Percentiles rank a stretch among this genome's conserved stretches.
Evolutionary conservation across 2,113 vertebrate genomes (phyloP).

Genomic region (Sigmodon hispidus): DNA sequence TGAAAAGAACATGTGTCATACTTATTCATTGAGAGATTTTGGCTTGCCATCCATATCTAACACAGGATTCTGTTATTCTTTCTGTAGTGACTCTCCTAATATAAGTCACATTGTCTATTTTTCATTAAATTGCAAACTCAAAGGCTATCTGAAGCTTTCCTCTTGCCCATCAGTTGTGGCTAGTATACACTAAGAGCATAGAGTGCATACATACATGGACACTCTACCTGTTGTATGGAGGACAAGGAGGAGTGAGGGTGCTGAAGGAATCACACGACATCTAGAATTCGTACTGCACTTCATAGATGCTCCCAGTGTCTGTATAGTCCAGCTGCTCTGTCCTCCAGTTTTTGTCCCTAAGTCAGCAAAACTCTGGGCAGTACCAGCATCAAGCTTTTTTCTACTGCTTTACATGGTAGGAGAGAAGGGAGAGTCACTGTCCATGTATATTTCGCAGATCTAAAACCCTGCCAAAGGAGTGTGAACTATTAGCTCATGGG

Average conservation of each 20-base stretch:
- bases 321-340: slow-evolving; percentile 20
- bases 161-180: neutral
- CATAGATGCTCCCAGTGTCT: neutral
- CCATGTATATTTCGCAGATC: neutral
- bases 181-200: neutral
- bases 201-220: neutral
- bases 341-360: neutral
- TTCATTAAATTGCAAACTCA: neutral
- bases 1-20: neutral
- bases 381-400: neutral
- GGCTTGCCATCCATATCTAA: neutral
- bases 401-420: neutral
- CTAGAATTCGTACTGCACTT: slow-evolving; percentile 32
- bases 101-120: neutral
- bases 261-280: neutral
- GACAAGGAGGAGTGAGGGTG: slow-evolving; percentile 10
- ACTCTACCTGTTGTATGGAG: neutral
- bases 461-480: neutral
- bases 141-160: neutral
- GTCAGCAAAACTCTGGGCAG: neutral
- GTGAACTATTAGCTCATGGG: neutral
- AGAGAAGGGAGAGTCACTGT: neutral
- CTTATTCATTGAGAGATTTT: neutral
- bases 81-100: neutral
- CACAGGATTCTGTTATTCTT: neutral